Conservation (phyloP, 2,888 invertebrate genomes). For the Lepidochrysops patricia region DNA sequence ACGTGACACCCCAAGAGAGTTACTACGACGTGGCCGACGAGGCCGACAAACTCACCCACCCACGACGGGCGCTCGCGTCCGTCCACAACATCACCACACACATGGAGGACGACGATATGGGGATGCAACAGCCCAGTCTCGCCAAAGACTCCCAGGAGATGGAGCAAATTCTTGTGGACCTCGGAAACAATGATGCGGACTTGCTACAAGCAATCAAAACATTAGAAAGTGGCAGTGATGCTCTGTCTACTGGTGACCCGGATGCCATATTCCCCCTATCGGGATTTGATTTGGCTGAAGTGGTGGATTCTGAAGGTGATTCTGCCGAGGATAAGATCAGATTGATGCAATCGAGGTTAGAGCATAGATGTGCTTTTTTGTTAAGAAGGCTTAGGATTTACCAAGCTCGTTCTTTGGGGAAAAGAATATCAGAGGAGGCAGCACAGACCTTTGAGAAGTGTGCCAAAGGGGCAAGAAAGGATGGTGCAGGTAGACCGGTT, state of each 20-base stretch:
- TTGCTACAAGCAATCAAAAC: constrained; percentile 85
- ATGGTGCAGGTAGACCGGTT: constrained; percentile 59
- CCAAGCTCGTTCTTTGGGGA: constrained; percentile 83
- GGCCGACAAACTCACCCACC: constrained; percentile 38
- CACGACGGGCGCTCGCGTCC: constrained; percentile 62
- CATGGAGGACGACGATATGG: constrained; percentile 77
- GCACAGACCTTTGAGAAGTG: constrained; percentile 78
- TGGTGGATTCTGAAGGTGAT: constrained; percentile 66
- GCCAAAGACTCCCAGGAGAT: constrained; percentile 77
- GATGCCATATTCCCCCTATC: constrained; percentile 66
- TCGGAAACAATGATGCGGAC: constrained; percentile 77
- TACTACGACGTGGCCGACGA: constrained; percentile 42
- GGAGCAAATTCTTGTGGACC: constrained; percentile 79
- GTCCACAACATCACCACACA: constrained; percentile 70
- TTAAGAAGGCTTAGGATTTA: constrained; percentile 82
- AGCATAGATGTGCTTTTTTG: constrained; percentile 82
- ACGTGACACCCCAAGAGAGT: constrained; percentile 76
- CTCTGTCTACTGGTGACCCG: constrained; percentile 56
- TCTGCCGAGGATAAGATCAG: constrained; percentile 71
- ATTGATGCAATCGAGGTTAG: constrained; percentile 75
- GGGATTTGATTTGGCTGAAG: constrained; percentile 64
- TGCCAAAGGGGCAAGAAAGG: constrained; percentile 80
- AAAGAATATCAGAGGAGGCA: constrained; percentile 85
- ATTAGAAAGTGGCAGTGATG: constrained; percentile 73
- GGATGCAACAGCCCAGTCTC: constrained; percentile 71